Evolutionary conservation across 2,113 vertebrate genomes (phyloP), one percentile per base, ranked within the genome.

Genomic region (Lampris megalopsis): DNA sequence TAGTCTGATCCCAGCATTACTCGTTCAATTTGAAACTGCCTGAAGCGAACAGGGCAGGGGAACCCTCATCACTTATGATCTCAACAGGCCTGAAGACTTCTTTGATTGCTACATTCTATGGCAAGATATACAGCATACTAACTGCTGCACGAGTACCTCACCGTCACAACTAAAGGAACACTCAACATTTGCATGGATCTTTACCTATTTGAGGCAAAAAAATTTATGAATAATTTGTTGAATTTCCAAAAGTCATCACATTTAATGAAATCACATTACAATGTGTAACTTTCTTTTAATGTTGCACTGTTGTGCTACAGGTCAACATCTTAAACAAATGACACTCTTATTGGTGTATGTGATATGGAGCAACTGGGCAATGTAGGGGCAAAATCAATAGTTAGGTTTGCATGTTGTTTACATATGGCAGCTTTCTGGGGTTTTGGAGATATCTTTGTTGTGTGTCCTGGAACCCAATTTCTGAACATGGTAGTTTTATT

Each of bases 341-440:
- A 61, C 41, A 45, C 58, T 45, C 58, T 37, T 42, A 40, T 73
- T 63, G 13, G 37, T 8, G 47, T 54, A 13, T 65, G 24, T 24
- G 24, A 24, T 54, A 64, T 41, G 65, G 54, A 1, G 62, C 43
- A 7, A 45, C 7, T 4, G 43, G 7, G 43, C 71, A 79, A 76
- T 76, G 68, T 85, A 85, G 87, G 83, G 82, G 85, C 85, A 81
- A 87, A 79, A 53, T 45, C 9, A 38, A 80, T 58, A 43, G 42
- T 71, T 68, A 48, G 64, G 67, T 65, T 50, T 61, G 38, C 42
- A 11, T 6, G 56, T n/a, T 9, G n/a, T 76, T 77, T 47, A 58
- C 65, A 42, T 38, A 58, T 54, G 59, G 45, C 3, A 53, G 63
- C n/a, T 61, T 67, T 45, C 11, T 50, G 42, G 64, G 57, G 57